Evolutionary conservation across 2,888 invertebrate species (phyloP).

Genomic region (Chrysolina americana): DNA sequence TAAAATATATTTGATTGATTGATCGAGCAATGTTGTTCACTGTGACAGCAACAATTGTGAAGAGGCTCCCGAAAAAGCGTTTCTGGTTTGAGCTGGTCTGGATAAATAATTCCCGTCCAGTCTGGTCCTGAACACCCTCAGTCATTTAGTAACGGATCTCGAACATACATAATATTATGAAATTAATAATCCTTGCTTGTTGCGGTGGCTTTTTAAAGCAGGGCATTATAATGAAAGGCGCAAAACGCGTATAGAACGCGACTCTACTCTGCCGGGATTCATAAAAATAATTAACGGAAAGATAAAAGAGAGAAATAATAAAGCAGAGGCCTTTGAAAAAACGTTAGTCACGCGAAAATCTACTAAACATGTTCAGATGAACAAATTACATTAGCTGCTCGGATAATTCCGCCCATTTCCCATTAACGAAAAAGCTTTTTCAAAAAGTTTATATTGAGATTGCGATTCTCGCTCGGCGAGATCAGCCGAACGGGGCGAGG

Average conservation of each 20-base stretch:
- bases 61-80: too few species aligned
- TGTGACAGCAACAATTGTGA: too few species aligned
- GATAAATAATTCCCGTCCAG: neutral
- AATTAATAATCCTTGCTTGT: slow-evolving; percentile 34
- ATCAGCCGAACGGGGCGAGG: slow-evolving; percentile 30
- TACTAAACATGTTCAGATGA: slow-evolving; percentile 69
- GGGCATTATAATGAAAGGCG: slow-evolving; percentile 42
- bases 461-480: slow-evolving; percentile 31
- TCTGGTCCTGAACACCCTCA: neutral
- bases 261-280: slow-evolving; percentile 60
- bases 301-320: slow-evolving; percentile 69
- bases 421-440: slow-evolving; percentile 69
- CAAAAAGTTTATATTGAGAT: slow-evolving; percentile 58
- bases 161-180: slow-evolving; percentile 31
- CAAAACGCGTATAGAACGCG: slow-evolving; percentile 43
- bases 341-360: slow-evolving; percentile 68
- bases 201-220: slow-evolving; percentile 34
- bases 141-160: neutral
- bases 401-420: slow-evolving; percentile 67
- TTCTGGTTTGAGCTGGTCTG: too few species aligned
- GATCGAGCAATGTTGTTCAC: too few species aligned
- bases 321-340: slow-evolving; percentile 65
- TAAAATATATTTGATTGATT: too few species aligned
- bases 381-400: slow-evolving; percentile 69
- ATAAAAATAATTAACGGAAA: slow-evolving; percentile 69